Conservation (phyloP, 92 coral and sea anemone species). For the Siderastrea siderea region DNA sequence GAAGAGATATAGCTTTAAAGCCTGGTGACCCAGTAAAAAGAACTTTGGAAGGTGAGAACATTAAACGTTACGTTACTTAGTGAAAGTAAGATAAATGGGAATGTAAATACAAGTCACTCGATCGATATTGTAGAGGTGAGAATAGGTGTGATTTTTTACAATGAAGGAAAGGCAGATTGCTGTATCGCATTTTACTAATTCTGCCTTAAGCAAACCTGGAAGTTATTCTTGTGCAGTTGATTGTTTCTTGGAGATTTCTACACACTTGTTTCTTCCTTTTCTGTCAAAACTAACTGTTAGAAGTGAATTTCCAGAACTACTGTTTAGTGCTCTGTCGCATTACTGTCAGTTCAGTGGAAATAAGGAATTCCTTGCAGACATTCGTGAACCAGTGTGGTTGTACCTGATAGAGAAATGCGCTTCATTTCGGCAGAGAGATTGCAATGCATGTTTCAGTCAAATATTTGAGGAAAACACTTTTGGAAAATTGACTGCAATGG, state of each 20-base stretch:
- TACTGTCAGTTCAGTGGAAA: slow-evolving; percentile 18
- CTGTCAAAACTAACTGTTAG: slow-evolving; percentile 35
- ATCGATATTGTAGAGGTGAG: no score
- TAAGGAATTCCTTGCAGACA: slow-evolving; percentile 26
- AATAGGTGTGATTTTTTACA: no score
- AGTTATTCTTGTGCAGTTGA: slow-evolving; percentile 60
- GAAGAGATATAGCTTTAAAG: no score
- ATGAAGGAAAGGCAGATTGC: no score
- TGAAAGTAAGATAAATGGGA: no score
- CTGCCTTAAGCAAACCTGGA: slow-evolving; percentile 42
- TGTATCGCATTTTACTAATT: slow-evolving; percentile 66
- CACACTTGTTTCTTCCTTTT: slow-evolving; percentile 49
- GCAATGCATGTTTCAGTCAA: slow-evolving; percentile 21
- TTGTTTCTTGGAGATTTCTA: slow-evolving; percentile 52
- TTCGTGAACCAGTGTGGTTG: slow-evolving; percentile 33
- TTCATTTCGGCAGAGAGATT: slow-evolving; percentile 45
- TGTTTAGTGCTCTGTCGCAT: slow-evolving; percentile 40
- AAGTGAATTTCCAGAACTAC: slow-evolving; percentile 49
- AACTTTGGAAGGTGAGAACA: no score
- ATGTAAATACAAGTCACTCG: no score
- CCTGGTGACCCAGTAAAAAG: no score
- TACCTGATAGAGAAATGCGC: slow-evolving; percentile 29
- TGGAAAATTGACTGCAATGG: no score
- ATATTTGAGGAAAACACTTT: no score
- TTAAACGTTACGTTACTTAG: no score